These are phyloP conservation scores for Petromus typicus DNA, from an alignment of 2,113 vertebrate genomes.

Conservation along the genomic window DNA sequence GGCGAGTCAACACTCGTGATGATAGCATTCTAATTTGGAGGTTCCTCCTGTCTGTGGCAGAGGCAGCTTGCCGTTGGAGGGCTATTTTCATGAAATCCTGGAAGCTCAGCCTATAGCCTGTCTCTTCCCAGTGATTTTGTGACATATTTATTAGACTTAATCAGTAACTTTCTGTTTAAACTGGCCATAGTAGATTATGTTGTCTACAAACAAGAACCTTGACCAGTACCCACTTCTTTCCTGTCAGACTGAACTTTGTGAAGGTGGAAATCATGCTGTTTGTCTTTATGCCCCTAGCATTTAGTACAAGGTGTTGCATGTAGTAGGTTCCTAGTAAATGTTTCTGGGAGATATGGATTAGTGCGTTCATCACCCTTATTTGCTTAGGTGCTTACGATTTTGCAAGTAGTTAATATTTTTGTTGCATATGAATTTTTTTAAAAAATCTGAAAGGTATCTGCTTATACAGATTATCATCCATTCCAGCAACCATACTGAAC, in stretches of 20 bases:
- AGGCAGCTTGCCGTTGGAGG: neutral
- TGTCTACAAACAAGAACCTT: neutral
- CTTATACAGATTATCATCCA: neutral
- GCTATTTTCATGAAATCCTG: slow-evolving; percentile 24
- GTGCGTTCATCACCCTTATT: rapidly evolving
- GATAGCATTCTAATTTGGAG: neutral
- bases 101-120: neutral
- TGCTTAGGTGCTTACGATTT: neutral
- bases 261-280: neutral
- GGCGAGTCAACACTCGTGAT: neutral
- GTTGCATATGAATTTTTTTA: neutral
- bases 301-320: neutral
- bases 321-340: neutral
- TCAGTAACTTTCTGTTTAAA: slow-evolving; percentile 26
- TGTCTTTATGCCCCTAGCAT: neutral
- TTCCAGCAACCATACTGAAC: neutral
- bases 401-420: neutral
- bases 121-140: slow-evolving; percentile 57
- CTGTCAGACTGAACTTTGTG: neutral
- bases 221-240: neutral
- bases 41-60: slow-evolving; percentile 16
- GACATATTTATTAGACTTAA: slow-evolving; percentile 57
- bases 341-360: neutral
- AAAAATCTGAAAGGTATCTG: neutral
- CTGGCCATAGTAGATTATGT: neutral